Evolutionary conservation across 2,797 vertebrate species (phyloP).

Genomic region (Sternarchorhynchus goeldii): DNA sequence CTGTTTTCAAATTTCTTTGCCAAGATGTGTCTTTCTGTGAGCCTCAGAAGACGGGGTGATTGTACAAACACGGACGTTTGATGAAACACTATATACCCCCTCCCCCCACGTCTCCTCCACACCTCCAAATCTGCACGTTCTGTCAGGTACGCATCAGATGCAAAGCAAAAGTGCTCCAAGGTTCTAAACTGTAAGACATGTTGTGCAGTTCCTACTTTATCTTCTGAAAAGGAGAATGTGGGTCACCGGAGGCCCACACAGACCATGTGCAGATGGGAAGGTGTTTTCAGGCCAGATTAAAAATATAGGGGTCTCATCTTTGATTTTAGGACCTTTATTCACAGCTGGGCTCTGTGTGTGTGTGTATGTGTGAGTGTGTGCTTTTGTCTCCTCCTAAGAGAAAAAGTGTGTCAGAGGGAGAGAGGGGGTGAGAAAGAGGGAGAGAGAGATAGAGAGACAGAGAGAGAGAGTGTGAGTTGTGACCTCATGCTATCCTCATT

Average conservation of each 20-base stretch:
- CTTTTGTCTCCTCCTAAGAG: too few relatives aligned
- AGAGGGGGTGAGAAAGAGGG: not conserved
- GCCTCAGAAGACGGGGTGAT: slow-evolving; percentile 1
- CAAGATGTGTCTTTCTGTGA: slow-evolving; percentile 3
- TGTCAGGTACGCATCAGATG: not conserved
- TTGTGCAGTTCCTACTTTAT: slow-evolving; percentile 12
- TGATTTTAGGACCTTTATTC: slow-evolving; percentile 18
- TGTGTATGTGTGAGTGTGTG: too few relatives aligned
- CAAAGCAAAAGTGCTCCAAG: not conserved
- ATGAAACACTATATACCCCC: not conserved
- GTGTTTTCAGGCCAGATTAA: slow-evolving; percentile 30
- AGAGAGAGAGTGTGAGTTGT: slow-evolving; percentile 46
- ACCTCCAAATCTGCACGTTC: not conserved
- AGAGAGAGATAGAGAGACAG: slow-evolving; percentile 47
- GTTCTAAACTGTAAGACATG: not conserved
- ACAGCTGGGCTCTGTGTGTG: slow-evolving; percentile 25
- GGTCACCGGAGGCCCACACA: slow-evolving; percentile 29
- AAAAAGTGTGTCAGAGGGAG: too few relatives aligned
- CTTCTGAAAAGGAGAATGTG: slow-evolving; percentile 6
- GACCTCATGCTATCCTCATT: slow-evolving; percentile 55
- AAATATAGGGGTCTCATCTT: slow-evolving; percentile 27
- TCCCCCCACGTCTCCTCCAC: too few relatives aligned
- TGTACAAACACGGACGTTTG: not conserved
- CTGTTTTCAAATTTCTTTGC: not conserved
- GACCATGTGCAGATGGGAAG: slow-evolving; percentile 12